Evolutionary conservation across 2,888 invertebrate genomes (phyloP).

Genomic region (Andrena praecox): DNA sequence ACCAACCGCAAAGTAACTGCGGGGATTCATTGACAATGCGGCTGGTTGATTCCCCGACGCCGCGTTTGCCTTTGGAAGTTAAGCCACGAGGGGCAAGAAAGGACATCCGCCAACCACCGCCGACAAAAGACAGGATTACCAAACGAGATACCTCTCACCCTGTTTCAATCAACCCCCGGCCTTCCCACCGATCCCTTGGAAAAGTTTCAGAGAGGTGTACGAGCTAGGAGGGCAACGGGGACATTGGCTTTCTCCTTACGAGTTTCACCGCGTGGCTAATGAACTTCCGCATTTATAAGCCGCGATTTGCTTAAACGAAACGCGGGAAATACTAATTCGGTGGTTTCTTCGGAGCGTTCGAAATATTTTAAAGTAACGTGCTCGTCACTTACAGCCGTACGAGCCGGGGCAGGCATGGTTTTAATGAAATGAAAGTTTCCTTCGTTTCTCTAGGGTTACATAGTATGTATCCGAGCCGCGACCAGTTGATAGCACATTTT

Average conservation of each 20-base stretch:
- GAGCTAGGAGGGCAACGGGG: constrained; percentile 11
- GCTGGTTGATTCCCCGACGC: constrained; percentile 20
- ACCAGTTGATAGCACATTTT: neutral
- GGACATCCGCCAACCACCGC: constrained; percentile 43
- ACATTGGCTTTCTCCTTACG: constrained; percentile 17
- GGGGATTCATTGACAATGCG: constrained; percentile 53
- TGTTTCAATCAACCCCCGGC: constrained; percentile 71
- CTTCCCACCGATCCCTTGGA: constrained; percentile 37
- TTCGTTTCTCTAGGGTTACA: neutral
- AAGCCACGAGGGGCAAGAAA: constrained; percentile 26
- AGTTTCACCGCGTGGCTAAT: constrained; percentile 27
- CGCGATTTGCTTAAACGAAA: neutral
- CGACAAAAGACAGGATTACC: constrained; percentile 70
- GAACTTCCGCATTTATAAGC: constrained; percentile 44
- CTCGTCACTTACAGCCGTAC: neutral
- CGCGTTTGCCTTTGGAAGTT: constrained; percentile 58
- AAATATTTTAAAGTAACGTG: neutral
- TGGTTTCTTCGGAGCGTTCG: neutral
- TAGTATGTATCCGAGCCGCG: neutral
- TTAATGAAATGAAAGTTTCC: neutral
- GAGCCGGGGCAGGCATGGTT: neutral
- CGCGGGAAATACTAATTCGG: neutral
- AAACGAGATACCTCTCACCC: constrained; percentile 73
- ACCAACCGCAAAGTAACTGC: constrained; percentile 30
- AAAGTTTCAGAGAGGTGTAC: constrained; percentile 59